Conservation (phyloP, 35 echinoderm and acorn worm genomes). For the Lytechinus pictus region DNA sequence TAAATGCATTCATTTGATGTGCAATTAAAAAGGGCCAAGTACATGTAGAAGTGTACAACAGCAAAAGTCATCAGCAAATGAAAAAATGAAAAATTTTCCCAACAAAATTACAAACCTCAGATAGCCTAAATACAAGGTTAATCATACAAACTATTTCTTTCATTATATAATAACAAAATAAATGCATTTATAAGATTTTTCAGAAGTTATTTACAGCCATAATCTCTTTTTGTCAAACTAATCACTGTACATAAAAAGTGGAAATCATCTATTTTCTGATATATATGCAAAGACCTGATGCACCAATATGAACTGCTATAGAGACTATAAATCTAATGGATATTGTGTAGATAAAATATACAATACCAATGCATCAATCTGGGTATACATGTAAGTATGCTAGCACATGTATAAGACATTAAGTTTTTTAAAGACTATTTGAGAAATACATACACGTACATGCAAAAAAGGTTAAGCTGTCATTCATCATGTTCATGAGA, state of each 20-base stretch:
- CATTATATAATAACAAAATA: neutral
- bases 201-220: neutral
- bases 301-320: neutral
- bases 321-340: neutral
- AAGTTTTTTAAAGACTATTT: neutral
- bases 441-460: neutral
- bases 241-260: neutral
- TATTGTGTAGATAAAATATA: neutral
- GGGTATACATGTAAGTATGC: neutral
- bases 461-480: neutral
- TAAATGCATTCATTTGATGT: neutral
- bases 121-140: neutral
- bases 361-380: neutral
- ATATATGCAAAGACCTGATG: neutral
- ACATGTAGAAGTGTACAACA: neutral
- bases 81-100: neutral
- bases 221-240: neutral
- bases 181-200: constrained; percentile 7
- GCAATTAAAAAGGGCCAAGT: neutral
- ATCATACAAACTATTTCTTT: neutral
- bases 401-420: neutral
- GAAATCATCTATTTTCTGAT: neutral
- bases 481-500: too few relatives aligned
- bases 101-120: neutral
- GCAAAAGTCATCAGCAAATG: neutral